phyloP scores from a whole-genome alignment of 2,888 invertebrate species.

The Dascillus cervinus region DNA sequence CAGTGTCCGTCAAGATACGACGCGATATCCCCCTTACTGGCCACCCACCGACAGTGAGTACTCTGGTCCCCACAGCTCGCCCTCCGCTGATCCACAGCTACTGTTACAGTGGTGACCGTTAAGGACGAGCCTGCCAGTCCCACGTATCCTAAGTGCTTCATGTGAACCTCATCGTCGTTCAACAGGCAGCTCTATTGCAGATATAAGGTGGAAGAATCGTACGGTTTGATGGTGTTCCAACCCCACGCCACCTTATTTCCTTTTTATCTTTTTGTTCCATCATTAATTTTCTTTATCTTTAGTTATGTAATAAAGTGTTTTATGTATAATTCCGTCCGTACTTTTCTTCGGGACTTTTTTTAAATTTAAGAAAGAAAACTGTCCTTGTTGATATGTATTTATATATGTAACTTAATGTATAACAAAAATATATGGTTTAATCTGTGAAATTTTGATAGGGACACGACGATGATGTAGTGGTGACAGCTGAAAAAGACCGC shows the following conservation, averaged over 20 bases:
- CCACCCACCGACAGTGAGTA: conserved; percentile 40
- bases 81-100: conserved; percentile 36
- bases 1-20: conserved; percentile 45
- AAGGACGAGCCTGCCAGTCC: conserved; percentile 26
- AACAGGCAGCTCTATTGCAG: conserved; percentile 10
- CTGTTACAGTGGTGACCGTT: conserved; percentile 35
- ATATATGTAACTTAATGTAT: conserved; percentile 33
- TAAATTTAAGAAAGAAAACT: no score
- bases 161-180: conserved; percentile 17
- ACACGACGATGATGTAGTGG: conserved; percentile 9
- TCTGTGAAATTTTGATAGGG: conserved; percentile 7
- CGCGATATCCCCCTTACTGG: conserved; percentile 38
- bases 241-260: conserved; percentile 6
- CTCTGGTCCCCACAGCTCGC: conserved; percentile 33
- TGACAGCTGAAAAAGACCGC: conserved; percentile 12
- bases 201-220: conserved; percentile 8
- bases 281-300: no score
- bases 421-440: conserved; percentile 13
- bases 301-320: conserved; percentile 13
- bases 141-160: conserved; percentile 25
- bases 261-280: no score
- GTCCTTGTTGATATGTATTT: conserved; percentile 33
- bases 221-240: neutral
- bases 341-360: conserved; percentile 16
- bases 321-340: conserved; percentile 33